phyloP scores from a whole-genome alignment of 2,888 invertebrate genomes.

The Ochropleura plecta region DNA sequence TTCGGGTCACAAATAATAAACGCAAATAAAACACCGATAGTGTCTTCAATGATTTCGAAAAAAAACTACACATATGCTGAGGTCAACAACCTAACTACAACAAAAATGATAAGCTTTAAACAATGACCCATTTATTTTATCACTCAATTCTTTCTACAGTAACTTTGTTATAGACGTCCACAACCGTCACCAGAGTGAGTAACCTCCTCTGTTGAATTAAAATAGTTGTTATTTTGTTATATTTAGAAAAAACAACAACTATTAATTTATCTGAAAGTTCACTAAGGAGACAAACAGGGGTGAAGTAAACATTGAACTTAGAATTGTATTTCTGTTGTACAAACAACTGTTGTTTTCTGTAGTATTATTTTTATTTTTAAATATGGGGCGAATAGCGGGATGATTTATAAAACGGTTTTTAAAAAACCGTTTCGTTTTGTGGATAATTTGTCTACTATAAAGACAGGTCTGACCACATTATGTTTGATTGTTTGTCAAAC shows the following conservation, averaged over 20 bases:
- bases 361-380: conserved; percentile 1
- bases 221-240: conserved; percentile 29
- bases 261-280: conserved; percentile 54
- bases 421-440: conserved; percentile 1
- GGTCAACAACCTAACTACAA: conserved; percentile 12
- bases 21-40: too few species aligned
- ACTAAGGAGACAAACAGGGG: conserved; percentile 31
- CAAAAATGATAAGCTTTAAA: conserved; percentile 19
- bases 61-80: neutral
- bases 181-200: conserved; percentile 24
- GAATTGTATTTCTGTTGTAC: conserved; percentile 9
- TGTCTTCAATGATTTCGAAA: neutral
- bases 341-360: conserved; percentile 17
- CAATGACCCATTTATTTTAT: conserved; percentile 53
- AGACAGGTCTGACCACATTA: neutral
- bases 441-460: neutral
- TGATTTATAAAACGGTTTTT: neutral
- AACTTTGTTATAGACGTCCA: neutral
- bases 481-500: neutral
- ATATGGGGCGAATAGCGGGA: conserved; percentile 26
- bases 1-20: neutral
- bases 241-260: conserved; percentile 53
- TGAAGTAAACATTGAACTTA: conserved; percentile 42
- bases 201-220: conserved; percentile 30
- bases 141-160: conserved; percentile 35